Evolutionary conservation across 2,797 vertebrate species (phyloP).

Genomic region (Hydrolagus colliei): DNA sequence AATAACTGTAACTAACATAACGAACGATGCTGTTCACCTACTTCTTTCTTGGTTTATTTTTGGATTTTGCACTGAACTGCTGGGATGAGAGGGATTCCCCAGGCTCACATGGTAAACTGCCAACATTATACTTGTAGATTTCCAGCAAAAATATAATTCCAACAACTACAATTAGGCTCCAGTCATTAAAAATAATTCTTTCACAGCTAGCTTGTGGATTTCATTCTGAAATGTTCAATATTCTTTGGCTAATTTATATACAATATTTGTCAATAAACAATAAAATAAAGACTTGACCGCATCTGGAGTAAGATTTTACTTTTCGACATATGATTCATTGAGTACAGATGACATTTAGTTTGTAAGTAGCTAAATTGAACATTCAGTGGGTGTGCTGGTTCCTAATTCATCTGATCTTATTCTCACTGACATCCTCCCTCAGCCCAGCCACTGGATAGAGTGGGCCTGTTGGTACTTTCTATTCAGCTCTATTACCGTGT

Average conservation of each 20-base stretch:
- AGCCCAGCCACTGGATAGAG: background rate
- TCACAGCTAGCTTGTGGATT: background rate
- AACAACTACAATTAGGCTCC: background rate
- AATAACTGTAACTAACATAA: background rate
- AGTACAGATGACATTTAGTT: background rate
- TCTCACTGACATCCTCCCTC: background rate
- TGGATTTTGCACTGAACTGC: background rate
- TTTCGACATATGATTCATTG: background rate
- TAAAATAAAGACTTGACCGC: background rate
- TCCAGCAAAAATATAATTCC: background rate
- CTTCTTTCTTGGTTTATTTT: background rate
- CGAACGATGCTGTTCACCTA: background rate
- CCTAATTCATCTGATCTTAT: background rate
- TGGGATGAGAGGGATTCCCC: background rate
- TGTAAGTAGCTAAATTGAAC: background rate
- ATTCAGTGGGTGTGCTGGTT: background rate
- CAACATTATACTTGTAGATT: background rate
- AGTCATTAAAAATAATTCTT: background rate
- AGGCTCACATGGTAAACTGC: background rate
- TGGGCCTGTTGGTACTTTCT: background rate
- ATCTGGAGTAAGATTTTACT: background rate
- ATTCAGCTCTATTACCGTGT: background rate
- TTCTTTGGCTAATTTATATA: background rate
- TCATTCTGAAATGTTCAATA: background rate
- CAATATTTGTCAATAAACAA: background rate